Evolutionary conservation across 1,140 invertebrate genomes (phyloP).

Genomic region (Spodoptera frugiperda): DNA sequence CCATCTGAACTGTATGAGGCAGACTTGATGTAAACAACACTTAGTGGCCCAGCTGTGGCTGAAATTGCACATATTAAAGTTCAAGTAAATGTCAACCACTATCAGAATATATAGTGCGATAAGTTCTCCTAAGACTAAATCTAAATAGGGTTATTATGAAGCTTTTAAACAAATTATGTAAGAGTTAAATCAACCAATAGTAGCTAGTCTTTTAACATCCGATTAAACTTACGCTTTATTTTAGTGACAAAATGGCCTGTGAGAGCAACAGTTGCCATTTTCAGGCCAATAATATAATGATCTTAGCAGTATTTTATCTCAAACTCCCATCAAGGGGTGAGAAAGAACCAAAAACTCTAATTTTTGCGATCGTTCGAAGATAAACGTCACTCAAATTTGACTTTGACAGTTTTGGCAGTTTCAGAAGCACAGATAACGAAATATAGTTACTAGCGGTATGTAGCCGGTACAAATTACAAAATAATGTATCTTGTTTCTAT

Average conservation of each 20-base stretch:
- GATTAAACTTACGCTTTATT: slow-evolving; percentile 69
- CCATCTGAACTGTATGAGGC: slow-evolving; percentile 74
- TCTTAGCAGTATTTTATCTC: slow-evolving; percentile 22
- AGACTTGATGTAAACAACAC: slow-evolving; percentile 79
- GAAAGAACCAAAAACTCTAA: background rate
- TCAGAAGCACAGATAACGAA: too few relatives aligned
- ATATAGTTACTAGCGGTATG: too few relatives aligned
- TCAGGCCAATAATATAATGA: slow-evolving; percentile 58
- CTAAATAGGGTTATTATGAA: background rate
- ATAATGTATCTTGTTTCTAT: too few relatives aligned
- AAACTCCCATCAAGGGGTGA: slow-evolving; percentile 27
- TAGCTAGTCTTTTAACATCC: background rate
- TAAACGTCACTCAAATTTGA: slow-evolving; percentile 22
- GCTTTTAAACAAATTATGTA: slow-evolving; percentile 65
- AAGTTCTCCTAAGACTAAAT: slow-evolving; percentile 35
- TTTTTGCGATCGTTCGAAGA: background rate
- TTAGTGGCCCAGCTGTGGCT: slow-evolving; percentile 75
- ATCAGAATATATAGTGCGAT: slow-evolving; percentile 1
- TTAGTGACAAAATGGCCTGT: slow-evolving; percentile 73
- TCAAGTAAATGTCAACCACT: background rate
- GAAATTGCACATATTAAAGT: slow-evolving; percentile 51
- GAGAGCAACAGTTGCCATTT: slow-evolving; percentile 79
- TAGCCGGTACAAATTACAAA: too few relatives aligned
- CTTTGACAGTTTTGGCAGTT: too few relatives aligned
- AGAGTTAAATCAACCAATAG: slow-evolving; percentile 52